Evolutionary conservation across 2,797 vertebrate genomes (phyloP).

Genomic region (Darevskia nairensis): DNA sequence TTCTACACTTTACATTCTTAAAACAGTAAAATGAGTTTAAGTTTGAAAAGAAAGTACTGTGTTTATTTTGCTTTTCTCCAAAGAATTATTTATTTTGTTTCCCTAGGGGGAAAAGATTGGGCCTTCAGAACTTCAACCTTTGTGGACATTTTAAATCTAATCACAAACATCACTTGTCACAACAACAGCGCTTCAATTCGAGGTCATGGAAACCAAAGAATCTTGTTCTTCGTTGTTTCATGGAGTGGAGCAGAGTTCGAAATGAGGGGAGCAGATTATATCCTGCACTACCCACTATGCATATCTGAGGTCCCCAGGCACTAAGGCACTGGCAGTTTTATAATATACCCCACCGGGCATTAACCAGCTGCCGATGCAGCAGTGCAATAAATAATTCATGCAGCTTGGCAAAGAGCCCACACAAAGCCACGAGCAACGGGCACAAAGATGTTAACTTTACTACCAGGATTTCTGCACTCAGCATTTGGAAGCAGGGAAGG

Average conservation of each 20-base stretch:
- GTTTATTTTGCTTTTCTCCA: not conserved
- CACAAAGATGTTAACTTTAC: slow-evolving; percentile 14
- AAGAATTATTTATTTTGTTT: no score
- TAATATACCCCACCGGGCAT: slow-evolving; percentile 24
- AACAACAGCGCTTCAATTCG: not conserved
- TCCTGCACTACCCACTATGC: not conserved
- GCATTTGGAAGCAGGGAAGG: not conserved
- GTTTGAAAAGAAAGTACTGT: not conserved
- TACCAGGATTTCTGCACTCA: slow-evolving; percentile 14
- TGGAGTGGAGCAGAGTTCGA: not conserved
- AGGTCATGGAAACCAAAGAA: not conserved
- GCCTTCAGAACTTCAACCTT: not conserved
- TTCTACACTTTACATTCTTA: not conserved
- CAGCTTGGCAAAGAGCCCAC: slow-evolving; percentile 12
- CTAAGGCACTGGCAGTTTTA: slow-evolving; percentile 16
- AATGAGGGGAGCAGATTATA: not conserved
- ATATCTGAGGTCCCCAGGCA: not conserved
- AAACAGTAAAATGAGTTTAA: not conserved
- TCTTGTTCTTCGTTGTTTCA: not conserved
- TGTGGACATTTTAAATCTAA: not conserved
- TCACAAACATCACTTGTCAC: not conserved
- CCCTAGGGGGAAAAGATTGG: no score
- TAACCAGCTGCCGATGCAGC: slow-evolving; percentile 30
- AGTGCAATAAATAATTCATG: slow-evolving; percentile 34
- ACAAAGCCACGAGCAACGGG: not conserved